phyloP scores from a whole-genome alignment of 2,888 invertebrate genomes.

The Macrophya alboannulata region DNA sequence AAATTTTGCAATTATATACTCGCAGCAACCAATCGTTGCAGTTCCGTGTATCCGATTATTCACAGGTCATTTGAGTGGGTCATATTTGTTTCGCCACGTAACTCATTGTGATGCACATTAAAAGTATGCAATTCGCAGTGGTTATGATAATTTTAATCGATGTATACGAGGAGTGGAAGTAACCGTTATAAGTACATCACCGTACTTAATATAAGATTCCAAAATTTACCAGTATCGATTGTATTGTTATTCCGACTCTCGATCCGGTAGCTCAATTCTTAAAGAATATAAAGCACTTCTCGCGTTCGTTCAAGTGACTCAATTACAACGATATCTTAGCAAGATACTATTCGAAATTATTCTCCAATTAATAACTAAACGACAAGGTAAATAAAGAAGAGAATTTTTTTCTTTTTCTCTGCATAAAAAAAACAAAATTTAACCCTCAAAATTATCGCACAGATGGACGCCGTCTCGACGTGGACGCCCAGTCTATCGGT shows the following conservation, averaged over 20 bases:
- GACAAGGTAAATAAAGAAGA: no score
- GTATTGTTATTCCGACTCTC: not conserved
- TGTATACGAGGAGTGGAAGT: not conserved
- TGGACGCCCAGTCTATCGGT: slow-evolving; percentile 67
- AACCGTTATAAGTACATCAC: not conserved
- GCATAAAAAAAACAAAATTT: not conserved
- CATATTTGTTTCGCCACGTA: not conserved
- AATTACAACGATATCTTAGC: not conserved
- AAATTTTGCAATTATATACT: not conserved
- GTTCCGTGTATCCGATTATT: not conserved
- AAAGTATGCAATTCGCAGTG: not conserved
- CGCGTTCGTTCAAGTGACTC: not conserved
- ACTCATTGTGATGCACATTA: not conserved
- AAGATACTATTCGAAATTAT: not conserved
- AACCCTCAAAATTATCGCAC: slow-evolving; percentile 20
- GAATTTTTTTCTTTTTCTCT: no score
- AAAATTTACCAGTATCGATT: not conserved
- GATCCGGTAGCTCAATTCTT: not conserved
- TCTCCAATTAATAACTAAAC: not conserved
- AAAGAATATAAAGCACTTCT: not conserved
- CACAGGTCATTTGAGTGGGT: slow-evolving; percentile 11
- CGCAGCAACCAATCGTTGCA: not conserved
- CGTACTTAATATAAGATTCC: slow-evolving; percentile 29
- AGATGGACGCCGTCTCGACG: slow-evolving; percentile 70
- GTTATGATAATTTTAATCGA: not conserved